Evolutionary conservation across 2,113 vertebrate genomes (phyloP), one percentile per base, ranked within the genome.

Genomic region (Phylloscopus trochilus): DNA sequence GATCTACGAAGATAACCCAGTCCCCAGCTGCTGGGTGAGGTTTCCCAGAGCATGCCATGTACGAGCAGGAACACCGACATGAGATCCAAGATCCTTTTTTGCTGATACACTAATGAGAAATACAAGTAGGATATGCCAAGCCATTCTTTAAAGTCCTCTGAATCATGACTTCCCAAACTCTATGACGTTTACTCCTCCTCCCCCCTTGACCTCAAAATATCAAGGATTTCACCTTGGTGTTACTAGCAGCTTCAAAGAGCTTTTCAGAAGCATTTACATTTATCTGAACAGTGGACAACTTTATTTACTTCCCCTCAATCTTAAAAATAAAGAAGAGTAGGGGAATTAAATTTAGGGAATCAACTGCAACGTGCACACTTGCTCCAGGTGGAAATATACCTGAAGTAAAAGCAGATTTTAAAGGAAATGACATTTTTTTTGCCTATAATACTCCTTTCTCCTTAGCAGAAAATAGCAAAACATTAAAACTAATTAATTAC

Each of bases 101-200:
- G 44, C 53, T 30, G 47, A 82, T 20, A 28, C 0, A 2, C 44
- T 55, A 60, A 37, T 6, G 4, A 51, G 58, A 90, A 85, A 19
- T 53, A 30, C 56, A 90, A 78, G 52, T 5, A 53, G 35, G 26
- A 27, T 63, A 13, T 43, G 56, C 24, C 49, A 87, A 84, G n/a
- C 4, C 15, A 11, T 72, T 79, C 67, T 55, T 26, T 23, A 27
- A 62, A 59, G 30, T 33, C 31, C 31, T 78, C 46, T 19, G 5
- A 79, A 64, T 80, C 37, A 33, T 2, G 20, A 53, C 44, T 70
- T 20, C 27, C 19, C 24, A 28, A 62, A 39, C 41, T 35, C 47
- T 51, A 13, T 39, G 43, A 37, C 0, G 0, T 55, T 46, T 56
- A 75, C 43, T 67, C 31, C 21, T 18, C 8, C 62, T 37, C 53